Evolutionary conservation across 2,888 invertebrate genomes (phyloP).

Genomic region (Biston betularia): DNA sequence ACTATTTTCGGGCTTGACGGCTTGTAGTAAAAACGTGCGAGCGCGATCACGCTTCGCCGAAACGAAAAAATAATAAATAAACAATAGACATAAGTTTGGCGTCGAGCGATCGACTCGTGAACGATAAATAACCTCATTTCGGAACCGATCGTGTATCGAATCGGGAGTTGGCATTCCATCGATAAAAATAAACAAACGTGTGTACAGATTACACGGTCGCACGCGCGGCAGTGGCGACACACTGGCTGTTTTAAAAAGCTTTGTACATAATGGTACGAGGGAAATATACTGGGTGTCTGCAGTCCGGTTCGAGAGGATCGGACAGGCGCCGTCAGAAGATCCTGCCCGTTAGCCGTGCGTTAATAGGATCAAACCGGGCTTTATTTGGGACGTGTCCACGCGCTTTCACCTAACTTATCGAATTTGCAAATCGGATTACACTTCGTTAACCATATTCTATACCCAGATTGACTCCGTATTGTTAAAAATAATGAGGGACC

Average conservation of each 20-base stretch:
- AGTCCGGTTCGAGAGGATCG: conserved; percentile 67
- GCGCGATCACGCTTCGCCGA: conserved; percentile 36
- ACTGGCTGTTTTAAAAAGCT: conserved; percentile 50
- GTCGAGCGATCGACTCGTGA: conserved; percentile 48
- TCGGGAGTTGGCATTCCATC: conserved; percentile 53
- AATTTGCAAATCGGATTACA: conserved; percentile 85
- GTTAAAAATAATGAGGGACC: conserved; percentile 41
- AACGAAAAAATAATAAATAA: conserved; percentile 53
- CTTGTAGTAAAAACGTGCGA: conserved; percentile 23
- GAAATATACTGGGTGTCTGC: conserved; percentile 54
- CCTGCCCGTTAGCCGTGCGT: conserved; percentile 80
- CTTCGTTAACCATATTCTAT: conserved; percentile 74
- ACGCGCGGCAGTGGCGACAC: conserved; percentile 42
- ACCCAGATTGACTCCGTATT: conserved; percentile 39
- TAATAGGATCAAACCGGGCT: conserved; percentile 85
- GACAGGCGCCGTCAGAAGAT: conserved; percentile 72
- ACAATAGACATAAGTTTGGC: conserved; percentile 53
- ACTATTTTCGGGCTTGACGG: conserved; percentile 20
- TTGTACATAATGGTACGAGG: conserved; percentile 54
- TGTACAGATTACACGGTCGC: conserved; percentile 52
- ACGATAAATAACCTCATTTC: conserved; percentile 60
- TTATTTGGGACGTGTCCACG: conserved; percentile 82
- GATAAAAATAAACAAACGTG: conserved; percentile 60
- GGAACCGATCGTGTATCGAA: conserved; percentile 51
- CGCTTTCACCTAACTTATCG: conserved; percentile 84